Conservation (phyloP, 1,140 invertebrate genomes). For the Aphelenchoides avenae region DNA sequence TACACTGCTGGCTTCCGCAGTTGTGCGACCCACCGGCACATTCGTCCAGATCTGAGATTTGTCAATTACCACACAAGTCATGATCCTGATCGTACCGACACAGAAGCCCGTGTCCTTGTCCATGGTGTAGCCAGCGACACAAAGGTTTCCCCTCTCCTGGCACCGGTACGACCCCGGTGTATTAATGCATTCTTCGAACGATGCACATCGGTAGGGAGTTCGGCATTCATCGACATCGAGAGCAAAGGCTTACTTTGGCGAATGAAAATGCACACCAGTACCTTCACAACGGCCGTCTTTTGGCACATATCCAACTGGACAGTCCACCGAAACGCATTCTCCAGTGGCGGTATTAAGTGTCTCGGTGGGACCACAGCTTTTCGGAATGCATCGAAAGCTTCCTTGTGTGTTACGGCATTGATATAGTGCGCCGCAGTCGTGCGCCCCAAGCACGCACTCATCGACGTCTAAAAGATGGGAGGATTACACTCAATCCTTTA, state of each 20-base stretch:
- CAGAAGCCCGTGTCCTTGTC: slow-evolving; percentile 55
- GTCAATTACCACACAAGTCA: slow-evolving; percentile 12
- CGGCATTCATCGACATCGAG: slow-evolving; percentile 84
- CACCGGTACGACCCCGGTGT: slow-evolving; percentile 69
- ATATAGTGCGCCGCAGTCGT: slow-evolving; percentile 76
- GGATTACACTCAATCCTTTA: neutral
- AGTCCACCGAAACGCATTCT: slow-evolving; percentile 60
- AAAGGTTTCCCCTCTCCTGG: slow-evolving; percentile 55
- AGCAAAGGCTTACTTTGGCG: neutral
- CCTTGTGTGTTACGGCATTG: slow-evolving; percentile 78
- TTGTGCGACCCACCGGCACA: slow-evolving; percentile 60
- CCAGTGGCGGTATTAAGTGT: slow-evolving; percentile 51
- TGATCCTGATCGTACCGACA: slow-evolving; percentile 35
- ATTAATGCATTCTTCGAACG: slow-evolving; percentile 80
- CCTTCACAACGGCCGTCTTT: slow-evolving; percentile 64
- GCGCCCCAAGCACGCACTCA: slow-evolving; percentile 76
- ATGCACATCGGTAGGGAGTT: slow-evolving; percentile 65
- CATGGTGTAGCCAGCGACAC: slow-evolving; percentile 49
- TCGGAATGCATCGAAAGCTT: slow-evolving; percentile 71
- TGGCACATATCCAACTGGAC: slow-evolving; percentile 62
- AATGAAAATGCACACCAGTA: slow-evolving; percentile 29
- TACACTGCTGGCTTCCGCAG: slow-evolving; percentile 63
- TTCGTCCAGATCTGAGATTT: slow-evolving; percentile 59
- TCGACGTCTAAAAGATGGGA: slow-evolving; percentile 72
- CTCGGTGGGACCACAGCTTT: slow-evolving; percentile 63